Percentiles rank a stretch among this genome's conserved stretches.
phyloP scores from a whole-genome alignment of 2,888 invertebrate genomes.

The Cetonia aurata region DNA sequence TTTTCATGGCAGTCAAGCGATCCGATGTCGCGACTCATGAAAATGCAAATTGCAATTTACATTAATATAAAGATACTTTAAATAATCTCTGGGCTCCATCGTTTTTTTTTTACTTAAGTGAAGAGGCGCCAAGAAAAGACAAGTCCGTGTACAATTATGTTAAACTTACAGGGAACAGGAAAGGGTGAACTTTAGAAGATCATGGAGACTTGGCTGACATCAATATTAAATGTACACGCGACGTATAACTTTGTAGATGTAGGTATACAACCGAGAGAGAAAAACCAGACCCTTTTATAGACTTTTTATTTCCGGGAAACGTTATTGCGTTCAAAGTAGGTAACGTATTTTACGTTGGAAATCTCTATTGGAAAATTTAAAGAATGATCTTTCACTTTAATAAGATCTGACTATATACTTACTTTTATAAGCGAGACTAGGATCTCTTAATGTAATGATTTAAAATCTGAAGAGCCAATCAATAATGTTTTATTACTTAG shows the following conservation, averaged over 20 bases:
- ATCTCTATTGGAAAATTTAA: conserved; percentile 7
- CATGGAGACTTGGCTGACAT: conserved; percentile 5
- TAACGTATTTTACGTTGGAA: conserved; percentile 16
- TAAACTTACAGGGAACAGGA: conserved; percentile 11
- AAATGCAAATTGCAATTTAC: conserved; percentile 43
- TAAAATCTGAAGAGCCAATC: too few relatives aligned
- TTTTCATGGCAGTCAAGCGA: conserved; percentile 7
- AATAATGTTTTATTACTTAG: too few relatives aligned
- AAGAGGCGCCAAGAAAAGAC: neutral
- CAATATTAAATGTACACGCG: conserved; percentile 25
- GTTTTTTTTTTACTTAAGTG: neutral
- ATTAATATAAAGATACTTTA: conserved; percentile 33
- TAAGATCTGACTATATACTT: neutral
- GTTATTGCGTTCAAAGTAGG: conserved; percentile 26
- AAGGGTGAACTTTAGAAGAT: conserved; percentile 10
- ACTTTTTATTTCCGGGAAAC: conserved; percentile 7
- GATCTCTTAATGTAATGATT: too few relatives aligned
- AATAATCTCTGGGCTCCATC: neutral
- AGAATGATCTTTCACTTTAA: neutral
- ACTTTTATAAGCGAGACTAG: neutral
- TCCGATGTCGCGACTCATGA: conserved; percentile 35
- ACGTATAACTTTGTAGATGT: conserved; percentile 19
- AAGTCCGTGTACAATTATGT: conserved; percentile 12
- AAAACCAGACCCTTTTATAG: conserved; percentile 1
- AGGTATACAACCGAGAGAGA: neutral